A percentile compares a stretch with the other conserved stretches of the same genome.
Evolutionary conservation across 2,113 vertebrate species (phyloP).

Genomic region (Nematolebias whitei): DNA sequence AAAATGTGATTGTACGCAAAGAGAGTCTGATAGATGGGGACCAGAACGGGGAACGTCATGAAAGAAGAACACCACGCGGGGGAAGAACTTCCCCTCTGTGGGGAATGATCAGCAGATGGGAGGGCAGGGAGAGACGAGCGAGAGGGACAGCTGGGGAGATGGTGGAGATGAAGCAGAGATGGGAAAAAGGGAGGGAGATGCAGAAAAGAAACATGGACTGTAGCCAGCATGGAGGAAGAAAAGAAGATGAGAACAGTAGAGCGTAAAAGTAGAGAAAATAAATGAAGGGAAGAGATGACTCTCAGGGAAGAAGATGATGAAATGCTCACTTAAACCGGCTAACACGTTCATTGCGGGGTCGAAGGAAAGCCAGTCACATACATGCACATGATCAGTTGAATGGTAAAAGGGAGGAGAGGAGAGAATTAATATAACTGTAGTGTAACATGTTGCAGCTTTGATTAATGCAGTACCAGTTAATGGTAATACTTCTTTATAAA

Average conservation of each 20-base stretch:
- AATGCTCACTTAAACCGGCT: conserved; percentile 50
- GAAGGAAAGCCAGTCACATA: conserved; percentile 25
- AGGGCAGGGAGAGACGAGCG: conserved; percentile 60
- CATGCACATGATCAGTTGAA: conserved; percentile 47
- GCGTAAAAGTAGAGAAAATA: conserved; percentile 40
- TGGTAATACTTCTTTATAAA: not conserved
- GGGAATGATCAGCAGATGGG: conserved; percentile 74
- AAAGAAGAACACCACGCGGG: conserved; percentile 23
- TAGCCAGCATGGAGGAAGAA: conserved; percentile 32
- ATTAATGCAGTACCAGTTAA: not conserved
- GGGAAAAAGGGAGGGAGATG: conserved; percentile 28
- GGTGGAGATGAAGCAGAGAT: conserved; percentile 59
- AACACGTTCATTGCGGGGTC: conserved; percentile 35
- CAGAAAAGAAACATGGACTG: conserved; percentile 53
- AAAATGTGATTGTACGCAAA: conserved; percentile 4
- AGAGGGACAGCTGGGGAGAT: conserved; percentile 67
- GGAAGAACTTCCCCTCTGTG: conserved; percentile 46
- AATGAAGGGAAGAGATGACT: conserved; percentile 27
- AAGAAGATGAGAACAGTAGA: conserved; percentile 40
- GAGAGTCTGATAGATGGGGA: conserved; percentile 42
- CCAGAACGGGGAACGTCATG: conserved; percentile 35
- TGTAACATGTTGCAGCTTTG: conserved; percentile 1
- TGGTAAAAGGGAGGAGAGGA: conserved; percentile 22
- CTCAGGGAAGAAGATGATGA: conserved; percentile 59
- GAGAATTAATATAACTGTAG: conserved; percentile 1